Percentiles rank a stretch among this genome's conserved stretches.
Conservation (phyloP, 2,113 vertebrate species). For the Sylvia atricapilla region DNA sequence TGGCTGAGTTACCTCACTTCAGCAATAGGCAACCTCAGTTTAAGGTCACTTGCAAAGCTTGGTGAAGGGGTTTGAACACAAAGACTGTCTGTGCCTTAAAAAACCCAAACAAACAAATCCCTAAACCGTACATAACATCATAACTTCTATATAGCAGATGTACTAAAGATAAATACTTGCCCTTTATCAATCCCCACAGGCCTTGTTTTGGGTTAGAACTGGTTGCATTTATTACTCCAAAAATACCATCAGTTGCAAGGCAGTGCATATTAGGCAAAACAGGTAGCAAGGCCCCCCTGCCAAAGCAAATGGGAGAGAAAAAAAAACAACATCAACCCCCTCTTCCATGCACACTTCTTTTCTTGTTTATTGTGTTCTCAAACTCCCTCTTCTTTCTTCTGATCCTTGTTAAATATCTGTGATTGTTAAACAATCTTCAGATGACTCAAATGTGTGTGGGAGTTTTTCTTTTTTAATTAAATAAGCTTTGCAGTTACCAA, state of each 20-base stretch:
- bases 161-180: neutral
- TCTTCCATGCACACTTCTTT: neutral
- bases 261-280: neutral
- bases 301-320: neutral
- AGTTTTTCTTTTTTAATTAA: neutral
- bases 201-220: neutral
- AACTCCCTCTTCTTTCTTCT: neutral
- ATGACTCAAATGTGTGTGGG: neutral
- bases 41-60: neutral
- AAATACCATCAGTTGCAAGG: neutral
- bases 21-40: neutral
- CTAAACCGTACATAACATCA: neutral
- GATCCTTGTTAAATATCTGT: neutral
- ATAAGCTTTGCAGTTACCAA: neutral
- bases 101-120: neutral
- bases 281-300: neutral
- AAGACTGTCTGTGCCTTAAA: neutral
- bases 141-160: neutral
- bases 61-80: neutral
- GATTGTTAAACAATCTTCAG: neutral
- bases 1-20: neutral
- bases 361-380: neutral
- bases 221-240: neutral
- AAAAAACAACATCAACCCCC: fast-evolving
- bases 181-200: neutral